Evolutionary conservation across 2,797 vertebrate genomes (phyloP).

Genomic region (Thaleichthys pacificus): DNA sequence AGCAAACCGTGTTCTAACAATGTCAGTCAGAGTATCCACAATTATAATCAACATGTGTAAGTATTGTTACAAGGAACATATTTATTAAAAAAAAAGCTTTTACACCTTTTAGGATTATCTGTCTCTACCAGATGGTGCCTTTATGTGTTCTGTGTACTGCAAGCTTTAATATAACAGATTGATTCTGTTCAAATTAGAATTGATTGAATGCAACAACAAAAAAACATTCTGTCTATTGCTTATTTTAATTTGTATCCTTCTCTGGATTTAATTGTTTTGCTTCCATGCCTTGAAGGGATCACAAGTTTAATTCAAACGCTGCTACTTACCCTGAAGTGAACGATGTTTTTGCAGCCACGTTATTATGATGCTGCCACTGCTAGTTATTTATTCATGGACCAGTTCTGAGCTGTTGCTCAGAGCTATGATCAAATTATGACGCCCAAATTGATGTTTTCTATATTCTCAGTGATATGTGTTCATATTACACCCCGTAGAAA

Average conservation of each 20-base stretch:
- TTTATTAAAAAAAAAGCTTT: not conserved
- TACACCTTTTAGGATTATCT: not conserved
- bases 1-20: not conserved
- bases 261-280: too few species aligned
- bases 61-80: not conserved
- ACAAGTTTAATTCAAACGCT: too few species aligned
- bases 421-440: not conserved
- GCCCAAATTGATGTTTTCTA: not conserved
- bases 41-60: not conserved
- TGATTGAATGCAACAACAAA: too few species aligned
- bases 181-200: too few species aligned
- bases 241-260: too few species aligned
- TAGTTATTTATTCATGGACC: not conserved
- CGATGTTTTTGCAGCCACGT: not conserved
- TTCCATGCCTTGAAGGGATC: too few species aligned
- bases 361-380: not conserved
- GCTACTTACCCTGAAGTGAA: too few species aligned
- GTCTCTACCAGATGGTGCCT: too few species aligned
- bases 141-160: too few species aligned
- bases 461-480: not conserved
- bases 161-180: too few species aligned
- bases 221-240: too few species aligned
- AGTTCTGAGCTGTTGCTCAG: not conserved
- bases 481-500: not conserved
- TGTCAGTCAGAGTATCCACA: not conserved